Conservation (phyloP, 2,113 vertebrate species). For the Platanista minor region DNA sequence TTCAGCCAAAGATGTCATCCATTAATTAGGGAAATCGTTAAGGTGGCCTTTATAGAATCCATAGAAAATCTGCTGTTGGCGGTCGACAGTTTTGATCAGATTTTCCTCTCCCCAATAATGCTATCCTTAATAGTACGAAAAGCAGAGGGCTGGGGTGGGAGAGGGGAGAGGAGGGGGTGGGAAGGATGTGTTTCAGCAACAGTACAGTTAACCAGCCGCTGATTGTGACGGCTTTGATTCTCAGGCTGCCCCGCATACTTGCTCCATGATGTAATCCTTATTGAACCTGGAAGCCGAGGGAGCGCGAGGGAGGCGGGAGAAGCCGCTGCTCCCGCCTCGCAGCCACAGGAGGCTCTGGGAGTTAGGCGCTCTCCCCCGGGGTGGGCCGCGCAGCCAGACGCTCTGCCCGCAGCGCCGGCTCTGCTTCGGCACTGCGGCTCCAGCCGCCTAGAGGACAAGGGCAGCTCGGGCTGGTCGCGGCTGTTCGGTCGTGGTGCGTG, state of each 20-base stretch:
- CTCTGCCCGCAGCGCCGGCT: not conserved
- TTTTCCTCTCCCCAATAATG: slow-evolving; percentile 92
- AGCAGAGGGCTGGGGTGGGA: slow-evolving; percentile 67
- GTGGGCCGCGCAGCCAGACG: slow-evolving; percentile 49
- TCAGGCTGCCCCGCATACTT: slow-evolving; percentile 97
- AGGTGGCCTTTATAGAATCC: slow-evolving; percentile 99
- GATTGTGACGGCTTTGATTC: slow-evolving; percentile 95
- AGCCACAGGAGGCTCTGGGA: slow-evolving; percentile 87
- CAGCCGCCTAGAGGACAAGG: not conserved
- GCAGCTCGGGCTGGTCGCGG: not conserved
- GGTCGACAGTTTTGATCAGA: slow-evolving; percentile 99
- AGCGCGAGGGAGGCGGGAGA: slow-evolving; percentile 75
- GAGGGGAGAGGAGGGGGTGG: slow-evolving; percentile 75
- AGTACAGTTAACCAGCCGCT: slow-evolving; percentile 92
- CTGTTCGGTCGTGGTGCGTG: not conserved
- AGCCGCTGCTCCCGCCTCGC: slow-evolving; percentile 67
- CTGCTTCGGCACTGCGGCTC: not conserved
- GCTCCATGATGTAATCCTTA: slow-evolving; percentile 98
- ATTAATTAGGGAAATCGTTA: slow-evolving; percentile 99
- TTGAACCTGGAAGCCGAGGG: slow-evolving; percentile 93
- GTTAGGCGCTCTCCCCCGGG: slow-evolving; percentile 82
- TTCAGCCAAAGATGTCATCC: slow-evolving; percentile 99
- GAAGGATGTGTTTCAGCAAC: slow-evolving; percentile 90
- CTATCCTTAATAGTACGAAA: slow-evolving; percentile 86
- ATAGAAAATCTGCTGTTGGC: slow-evolving; percentile 97